phyloP scores from a whole-genome alignment of 2,113 vertebrate genomes.

The Sciurus niger region DNA sequence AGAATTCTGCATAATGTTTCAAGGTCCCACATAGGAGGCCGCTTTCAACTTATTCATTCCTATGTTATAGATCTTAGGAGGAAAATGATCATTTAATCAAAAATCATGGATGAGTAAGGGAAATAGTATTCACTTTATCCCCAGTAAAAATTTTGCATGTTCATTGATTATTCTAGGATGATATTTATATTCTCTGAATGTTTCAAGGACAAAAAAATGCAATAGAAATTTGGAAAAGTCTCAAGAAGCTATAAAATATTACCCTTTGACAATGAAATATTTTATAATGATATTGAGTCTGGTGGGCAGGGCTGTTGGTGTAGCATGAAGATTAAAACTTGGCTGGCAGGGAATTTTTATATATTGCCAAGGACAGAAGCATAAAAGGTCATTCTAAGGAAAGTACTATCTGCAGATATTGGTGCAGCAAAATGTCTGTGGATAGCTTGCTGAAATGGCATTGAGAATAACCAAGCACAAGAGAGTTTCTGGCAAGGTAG shows the following conservation, averaged over 20 bases:
- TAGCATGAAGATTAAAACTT: constrained; percentile 31
- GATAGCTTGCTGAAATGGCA: neutral
- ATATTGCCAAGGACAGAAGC: constrained; percentile 7
- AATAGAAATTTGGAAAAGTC: neutral
- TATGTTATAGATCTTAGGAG: neutral
- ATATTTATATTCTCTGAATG: neutral
- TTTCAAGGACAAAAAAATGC: constrained; percentile 61
- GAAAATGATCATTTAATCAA: neutral
- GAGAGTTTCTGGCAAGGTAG: neutral
- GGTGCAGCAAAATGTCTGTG: neutral
- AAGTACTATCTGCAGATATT: neutral
- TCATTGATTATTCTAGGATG: neutral
- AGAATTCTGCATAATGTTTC: neutral
- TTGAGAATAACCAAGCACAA: neutral
- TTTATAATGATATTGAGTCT: constrained; percentile 26
- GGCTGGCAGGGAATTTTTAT: neutral
- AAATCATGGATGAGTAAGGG: neutral
- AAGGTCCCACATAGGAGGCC: fast-evolving
- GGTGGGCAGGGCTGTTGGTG: neutral
- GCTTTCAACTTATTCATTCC: neutral
- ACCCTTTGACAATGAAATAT: constrained; percentile 23
- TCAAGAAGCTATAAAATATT: constrained; percentile 59
- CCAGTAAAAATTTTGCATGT: neutral
- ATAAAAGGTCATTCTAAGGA: constrained; percentile 4
- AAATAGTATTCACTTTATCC: neutral